These are phyloP conservation scores for Eulemur rufifrons DNA, from an alignment of 2,113 vertebrate species.

Conservation along the genomic window DNA sequence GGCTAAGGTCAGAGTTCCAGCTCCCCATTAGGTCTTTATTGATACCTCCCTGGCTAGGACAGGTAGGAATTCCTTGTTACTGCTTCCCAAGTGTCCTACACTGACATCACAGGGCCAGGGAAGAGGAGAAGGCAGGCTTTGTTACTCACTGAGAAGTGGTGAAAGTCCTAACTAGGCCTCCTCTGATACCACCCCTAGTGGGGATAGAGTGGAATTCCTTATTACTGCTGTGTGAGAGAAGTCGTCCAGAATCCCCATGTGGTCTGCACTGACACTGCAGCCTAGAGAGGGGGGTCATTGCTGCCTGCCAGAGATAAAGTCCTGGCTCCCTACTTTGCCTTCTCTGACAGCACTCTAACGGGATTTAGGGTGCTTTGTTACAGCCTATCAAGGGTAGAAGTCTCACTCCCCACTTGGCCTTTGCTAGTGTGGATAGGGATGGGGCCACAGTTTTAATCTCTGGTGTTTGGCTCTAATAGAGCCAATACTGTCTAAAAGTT, in stretches of 20 bases:
- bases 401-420: not conserved
- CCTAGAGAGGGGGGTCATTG: not conserved
- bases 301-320: not conserved
- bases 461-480: not conserved
- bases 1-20: too few species aligned
- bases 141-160: not conserved
- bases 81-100: not conserved
- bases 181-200: not conserved
- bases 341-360: not conserved
- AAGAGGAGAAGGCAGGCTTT: not conserved
- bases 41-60: not conserved
- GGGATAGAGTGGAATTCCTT: not conserved
- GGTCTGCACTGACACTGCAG: not conserved
- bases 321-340: not conserved
- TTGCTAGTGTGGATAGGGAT: not conserved
- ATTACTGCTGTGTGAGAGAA: not conserved
- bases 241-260: not conserved
- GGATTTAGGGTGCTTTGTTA: not conserved
- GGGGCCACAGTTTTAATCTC: not conserved
- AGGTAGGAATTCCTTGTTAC: not conserved
- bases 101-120: not conserved
- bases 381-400: not conserved
- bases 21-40: not conserved
- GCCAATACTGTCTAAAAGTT: not conserved
- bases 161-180: not conserved